Evolutionary conservation across 2,797 vertebrate species (phyloP), one percentile per base, ranked within the genome.

Genomic region (Phataginus tetradactyla): DNA sequence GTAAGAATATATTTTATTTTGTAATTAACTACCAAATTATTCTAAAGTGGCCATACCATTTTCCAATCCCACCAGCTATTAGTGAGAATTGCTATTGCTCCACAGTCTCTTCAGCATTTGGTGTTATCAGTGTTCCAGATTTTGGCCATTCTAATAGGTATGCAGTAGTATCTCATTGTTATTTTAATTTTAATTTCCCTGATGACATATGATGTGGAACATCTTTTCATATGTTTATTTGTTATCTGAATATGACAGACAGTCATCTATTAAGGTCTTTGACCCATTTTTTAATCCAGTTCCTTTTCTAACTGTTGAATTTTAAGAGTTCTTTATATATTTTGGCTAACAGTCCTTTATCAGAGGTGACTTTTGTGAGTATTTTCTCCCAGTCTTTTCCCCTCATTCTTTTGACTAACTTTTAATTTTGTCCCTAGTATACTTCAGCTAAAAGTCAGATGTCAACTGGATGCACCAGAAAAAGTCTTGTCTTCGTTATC

Each of bases 381-480:
- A 83, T 20, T 29, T 90, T 83, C 72, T 77, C 69, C 27, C 7
- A 84, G 13, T 83, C 51, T 86, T 86, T 79, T 39, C 53, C 39
- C 21, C 21, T 79, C 53, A 79, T 78, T 61, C 55, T 59, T 25
- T 86, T 59, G 42, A 27, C 9, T 17, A 81, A 59, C 6, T 69
- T 94, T 83, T 64, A 78, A 32, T 72, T 87, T 90, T 85, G 3
- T 90, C 25, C 32, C 34, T 8, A 74, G 9, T 34, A 9, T 94
- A 71, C 15, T 39, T 66, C 45, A 93, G 29, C 39, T 74, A 78
- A 61, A 95, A 86, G n/a, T 83, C 45, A 74, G 94, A 64, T 86
- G 23, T 29, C 32, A 81, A 68, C 5, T 72, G 12, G 12, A 45
- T 37, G 10, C n/a, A 53, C 15, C 53, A 80, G 14, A 84, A 68